These are phyloP conservation scores for Geotrypetes seraphini DNA, from an alignment of 2,797 vertebrate genomes.

Conservation along the genomic window DNA sequence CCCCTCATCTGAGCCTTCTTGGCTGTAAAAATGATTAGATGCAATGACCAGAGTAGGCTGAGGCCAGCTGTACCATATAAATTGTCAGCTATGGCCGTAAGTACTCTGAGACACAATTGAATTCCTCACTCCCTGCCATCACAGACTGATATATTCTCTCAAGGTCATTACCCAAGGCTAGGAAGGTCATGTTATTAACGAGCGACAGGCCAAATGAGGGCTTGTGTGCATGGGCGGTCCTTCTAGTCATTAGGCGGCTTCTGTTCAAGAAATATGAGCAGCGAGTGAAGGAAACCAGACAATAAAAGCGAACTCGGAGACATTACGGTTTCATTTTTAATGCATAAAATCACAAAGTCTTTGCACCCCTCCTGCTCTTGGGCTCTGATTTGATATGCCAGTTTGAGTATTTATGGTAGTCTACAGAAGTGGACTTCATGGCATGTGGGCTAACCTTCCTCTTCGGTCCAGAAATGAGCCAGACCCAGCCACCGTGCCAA, in stretches of 20 bases:
- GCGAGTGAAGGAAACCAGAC: slow-evolving; percentile 40
- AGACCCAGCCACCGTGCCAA: no score
- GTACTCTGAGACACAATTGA: slow-evolving; percentile 98
- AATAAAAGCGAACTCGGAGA: slow-evolving; percentile 18
- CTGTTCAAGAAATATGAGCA: slow-evolving; percentile 70
- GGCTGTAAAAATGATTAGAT: slow-evolving; percentile 46
- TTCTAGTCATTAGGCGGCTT: slow-evolving; percentile 90
- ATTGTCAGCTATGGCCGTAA: slow-evolving; percentile 93
- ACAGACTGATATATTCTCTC: slow-evolving; percentile 98
- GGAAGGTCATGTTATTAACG: slow-evolving; percentile 98
- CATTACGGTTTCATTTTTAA: neutral
- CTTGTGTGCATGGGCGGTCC: slow-evolving; percentile 79
- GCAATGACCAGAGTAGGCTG: slow-evolving; percentile 47
- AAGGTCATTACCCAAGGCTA: slow-evolving; percentile 98
- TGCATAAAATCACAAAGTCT: no score
- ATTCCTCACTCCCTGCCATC: slow-evolving; percentile 94
- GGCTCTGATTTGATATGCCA: no score
- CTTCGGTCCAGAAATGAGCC: no score
- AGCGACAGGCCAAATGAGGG: slow-evolving; percentile 91
- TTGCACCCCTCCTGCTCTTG: no score
- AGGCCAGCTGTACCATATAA: slow-evolving; percentile 80
- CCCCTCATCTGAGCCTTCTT: no score
- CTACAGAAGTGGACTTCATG: no score
- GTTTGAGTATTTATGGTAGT: no score
- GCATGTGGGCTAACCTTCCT: no score